phyloP scores from a whole-genome alignment of 2,797 vertebrate species.

The Rhinogobio ventralis region DNA sequence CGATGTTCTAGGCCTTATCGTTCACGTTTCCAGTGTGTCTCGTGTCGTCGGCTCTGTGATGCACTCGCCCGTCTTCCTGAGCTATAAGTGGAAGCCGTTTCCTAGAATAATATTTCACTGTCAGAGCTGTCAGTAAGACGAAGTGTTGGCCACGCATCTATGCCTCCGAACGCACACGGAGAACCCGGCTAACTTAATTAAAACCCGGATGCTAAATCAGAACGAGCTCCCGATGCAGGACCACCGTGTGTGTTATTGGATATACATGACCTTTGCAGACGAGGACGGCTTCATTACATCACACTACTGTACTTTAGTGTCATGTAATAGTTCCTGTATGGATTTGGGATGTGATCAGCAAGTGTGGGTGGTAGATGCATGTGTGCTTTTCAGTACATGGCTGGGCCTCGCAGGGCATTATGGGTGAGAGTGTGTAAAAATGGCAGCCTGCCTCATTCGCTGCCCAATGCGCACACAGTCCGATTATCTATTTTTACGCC shows the following conservation, averaged over 20 bases:
- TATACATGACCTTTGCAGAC: slow-evolving; percentile 6
- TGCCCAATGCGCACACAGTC: neutral
- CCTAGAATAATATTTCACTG: slow-evolving; percentile 69
- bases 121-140: slow-evolving; percentile 67
- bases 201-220: slow-evolving; percentile 36
- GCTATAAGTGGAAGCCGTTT: slow-evolving; percentile 71
- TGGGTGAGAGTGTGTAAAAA: slow-evolving; percentile 66
- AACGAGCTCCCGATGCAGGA: slow-evolving; percentile 41
- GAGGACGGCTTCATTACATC: slow-evolving; percentile 27
- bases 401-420: slow-evolving; percentile 60
- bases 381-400: slow-evolving; percentile 50
- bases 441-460: slow-evolving; percentile 16
- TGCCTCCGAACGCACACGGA: slow-evolving; percentile 54
- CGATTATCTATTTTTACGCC: neutral
- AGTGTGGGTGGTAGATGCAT: slow-evolving; percentile 48
- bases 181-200: slow-evolving; percentile 66
- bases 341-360: slow-evolving; percentile 11
- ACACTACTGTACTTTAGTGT: neutral
- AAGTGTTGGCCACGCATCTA: slow-evolving; percentile 62
- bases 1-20: neutral
- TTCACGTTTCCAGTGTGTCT: neutral
- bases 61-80: slow-evolving; percentile 68
- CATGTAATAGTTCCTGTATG: neutral
- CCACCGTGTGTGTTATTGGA: slow-evolving; percentile 32
- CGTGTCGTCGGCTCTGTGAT: slow-evolving; percentile 36